Conservation (phyloP, 35 echinoderm and acorn worm genomes). For the Heliocidaris tuberculata region DNA sequence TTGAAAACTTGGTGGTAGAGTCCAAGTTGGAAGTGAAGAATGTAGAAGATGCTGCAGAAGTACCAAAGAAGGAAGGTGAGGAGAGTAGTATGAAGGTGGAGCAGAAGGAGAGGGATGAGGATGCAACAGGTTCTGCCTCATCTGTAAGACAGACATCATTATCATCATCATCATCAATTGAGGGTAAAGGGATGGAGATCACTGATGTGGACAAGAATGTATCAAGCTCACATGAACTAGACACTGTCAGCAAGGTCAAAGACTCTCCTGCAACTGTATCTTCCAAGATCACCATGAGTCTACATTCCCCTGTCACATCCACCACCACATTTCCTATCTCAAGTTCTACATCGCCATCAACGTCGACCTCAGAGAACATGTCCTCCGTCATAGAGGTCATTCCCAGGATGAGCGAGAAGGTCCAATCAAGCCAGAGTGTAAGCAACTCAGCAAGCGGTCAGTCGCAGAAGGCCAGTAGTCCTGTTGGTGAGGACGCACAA, state of each 20-base stretch:
- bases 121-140: background rate
- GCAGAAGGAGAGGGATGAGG: background rate
- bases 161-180: background rate
- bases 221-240: background rate
- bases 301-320: conserved; percentile 37
- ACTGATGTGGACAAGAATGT: background rate
- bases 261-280: background rate
- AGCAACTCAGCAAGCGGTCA: background rate
- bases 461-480: background rate
- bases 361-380: conserved; percentile 33
- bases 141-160: background rate
- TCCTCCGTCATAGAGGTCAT: conserved; percentile 30
- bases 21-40: background rate
- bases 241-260: conserved; percentile 21
- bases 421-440: background rate
- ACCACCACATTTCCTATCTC: conserved; percentile 39
- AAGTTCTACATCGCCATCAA: conserved; percentile 37
- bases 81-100: background rate
- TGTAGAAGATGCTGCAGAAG: background rate
- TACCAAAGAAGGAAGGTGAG: background rate
- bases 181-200: background rate
- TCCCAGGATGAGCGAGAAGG: background rate
- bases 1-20: background rate
- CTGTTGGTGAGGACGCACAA: background rate
- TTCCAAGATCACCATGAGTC: background rate